Evolutionary conservation across 2,113 vertebrate species (phyloP).

Genomic region (Rhea pennata): DNA sequence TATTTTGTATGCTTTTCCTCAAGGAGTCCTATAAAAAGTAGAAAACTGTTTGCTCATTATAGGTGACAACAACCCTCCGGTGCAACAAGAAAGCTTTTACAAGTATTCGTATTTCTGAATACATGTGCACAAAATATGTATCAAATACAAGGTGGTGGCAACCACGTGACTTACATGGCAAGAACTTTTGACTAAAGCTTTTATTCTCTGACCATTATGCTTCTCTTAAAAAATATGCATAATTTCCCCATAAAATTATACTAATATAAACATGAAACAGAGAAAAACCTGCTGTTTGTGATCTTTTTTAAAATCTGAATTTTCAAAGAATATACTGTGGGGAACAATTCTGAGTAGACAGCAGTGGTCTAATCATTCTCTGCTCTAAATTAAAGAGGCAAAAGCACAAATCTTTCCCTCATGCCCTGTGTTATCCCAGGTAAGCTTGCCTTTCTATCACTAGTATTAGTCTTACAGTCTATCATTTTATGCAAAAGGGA

Average conservation of each 20-base stretch:
- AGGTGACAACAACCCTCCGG: neutral
- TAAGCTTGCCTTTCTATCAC: neutral
- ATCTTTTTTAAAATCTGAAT: neutral
- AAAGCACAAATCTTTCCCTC: neutral
- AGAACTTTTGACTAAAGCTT: neutral
- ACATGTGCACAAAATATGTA: neutral
- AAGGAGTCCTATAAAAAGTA: neutral
- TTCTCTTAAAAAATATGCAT: neutral
- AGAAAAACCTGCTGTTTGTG: neutral
- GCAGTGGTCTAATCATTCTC: neutral
- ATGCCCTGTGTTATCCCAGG: neutral
- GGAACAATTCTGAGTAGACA: neutral
- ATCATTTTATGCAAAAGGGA: neutral
- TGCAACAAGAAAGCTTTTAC: neutral
- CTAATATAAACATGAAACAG: neutral
- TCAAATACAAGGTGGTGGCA: neutral
- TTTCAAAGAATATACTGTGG: neutral
- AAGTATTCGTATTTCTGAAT: neutral
- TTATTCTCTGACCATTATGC: neutral
- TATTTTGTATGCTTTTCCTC: neutral
- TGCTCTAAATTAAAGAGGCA: neutral
- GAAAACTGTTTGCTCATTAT: neutral
- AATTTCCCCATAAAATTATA: neutral
- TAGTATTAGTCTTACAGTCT: neutral
- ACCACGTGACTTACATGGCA: fast-evolving